Evolutionary conservation across 2,797 vertebrate genomes (phyloP).

Genomic region (Sebastes hopkinsi): DNA sequence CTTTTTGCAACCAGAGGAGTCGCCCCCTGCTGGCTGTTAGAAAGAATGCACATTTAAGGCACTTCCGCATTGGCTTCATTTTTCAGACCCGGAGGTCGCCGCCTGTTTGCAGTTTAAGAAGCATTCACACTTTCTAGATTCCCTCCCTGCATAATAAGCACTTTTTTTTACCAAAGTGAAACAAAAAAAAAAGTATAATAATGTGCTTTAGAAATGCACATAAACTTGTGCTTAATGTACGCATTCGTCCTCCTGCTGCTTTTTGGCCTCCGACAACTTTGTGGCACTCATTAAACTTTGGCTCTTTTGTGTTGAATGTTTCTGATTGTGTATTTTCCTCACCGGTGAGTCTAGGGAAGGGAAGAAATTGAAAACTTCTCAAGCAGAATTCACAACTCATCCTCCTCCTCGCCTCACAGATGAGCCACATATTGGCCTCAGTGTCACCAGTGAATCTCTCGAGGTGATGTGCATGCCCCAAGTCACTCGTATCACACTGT

Average conservation of each 20-base stretch:
- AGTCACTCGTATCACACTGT: not conserved
- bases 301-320: constrained; percentile 9
- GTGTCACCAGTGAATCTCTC: not conserved
- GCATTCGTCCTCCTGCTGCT: not conserved
- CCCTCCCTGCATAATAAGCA: not conserved
- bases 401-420: constrained; percentile 1
- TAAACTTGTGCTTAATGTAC: not conserved
- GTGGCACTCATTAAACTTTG: constrained; percentile 15
- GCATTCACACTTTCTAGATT: not conserved
- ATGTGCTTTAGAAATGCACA: constrained; percentile 2
- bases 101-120: not conserved
- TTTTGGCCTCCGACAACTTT: constrained; percentile 5
- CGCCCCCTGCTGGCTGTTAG: too few species aligned
- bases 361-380: constrained; percentile 37
- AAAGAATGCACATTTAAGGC: too few species aligned
- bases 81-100: too few species aligned
- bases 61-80: too few species aligned
- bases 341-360: constrained; percentile 2
- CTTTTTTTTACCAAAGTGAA: not conserved
- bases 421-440: constrained; percentile 13
- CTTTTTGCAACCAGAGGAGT: too few species aligned
- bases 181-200: not conserved
- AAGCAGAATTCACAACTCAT: constrained; percentile 36
- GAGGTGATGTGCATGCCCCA: not conserved
- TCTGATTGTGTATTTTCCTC: constrained; percentile 4